A percentile compares a stretch with the other conserved stretches of the same genome.
phyloP scores from a whole-genome alignment of 2,113 vertebrate genomes.

The Hippocampus abdominalis region DNA sequence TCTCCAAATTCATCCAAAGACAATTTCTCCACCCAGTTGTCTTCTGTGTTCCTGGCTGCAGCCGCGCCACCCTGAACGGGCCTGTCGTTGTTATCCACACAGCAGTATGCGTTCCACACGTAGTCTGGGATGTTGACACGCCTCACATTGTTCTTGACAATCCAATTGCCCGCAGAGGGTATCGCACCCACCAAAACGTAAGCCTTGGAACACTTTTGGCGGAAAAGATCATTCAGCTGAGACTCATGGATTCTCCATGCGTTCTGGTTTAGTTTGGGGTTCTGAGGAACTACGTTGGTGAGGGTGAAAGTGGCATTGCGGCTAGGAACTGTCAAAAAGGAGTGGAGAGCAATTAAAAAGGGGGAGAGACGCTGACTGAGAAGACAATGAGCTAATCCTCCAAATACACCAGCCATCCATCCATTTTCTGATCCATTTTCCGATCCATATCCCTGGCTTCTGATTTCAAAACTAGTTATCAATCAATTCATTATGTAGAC shows the following conservation, averaged over 20 bases:
- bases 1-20: constrained; percentile 50
- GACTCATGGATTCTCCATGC: constrained; percentile 67
- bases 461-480: too few relatives aligned
- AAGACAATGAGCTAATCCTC: not conserved
- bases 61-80: constrained; percentile 60
- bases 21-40: constrained; percentile 56
- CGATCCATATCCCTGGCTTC: too few relatives aligned
- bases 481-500: not conserved
- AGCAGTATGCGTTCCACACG: constrained; percentile 75
- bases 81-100: constrained; percentile 58
- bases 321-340: constrained; percentile 51
- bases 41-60: constrained; percentile 62
- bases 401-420: not conserved
- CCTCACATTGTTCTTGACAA: constrained; percentile 67
- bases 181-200: constrained; percentile 69
- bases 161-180: constrained; percentile 67
- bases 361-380: not conserved
- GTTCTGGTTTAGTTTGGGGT: constrained; percentile 68
- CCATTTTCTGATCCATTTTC: too few relatives aligned
- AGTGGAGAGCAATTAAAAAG: not conserved
- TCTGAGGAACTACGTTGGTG: constrained; percentile 73
- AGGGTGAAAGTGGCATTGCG: constrained; percentile 74
- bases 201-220: constrained; percentile 53
- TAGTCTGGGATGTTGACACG: constrained; percentile 73
- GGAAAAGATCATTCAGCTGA: constrained; percentile 56